phyloP scores from a whole-genome alignment of 2,797 vertebrate species.

The Silurus aristotelis region DNA sequence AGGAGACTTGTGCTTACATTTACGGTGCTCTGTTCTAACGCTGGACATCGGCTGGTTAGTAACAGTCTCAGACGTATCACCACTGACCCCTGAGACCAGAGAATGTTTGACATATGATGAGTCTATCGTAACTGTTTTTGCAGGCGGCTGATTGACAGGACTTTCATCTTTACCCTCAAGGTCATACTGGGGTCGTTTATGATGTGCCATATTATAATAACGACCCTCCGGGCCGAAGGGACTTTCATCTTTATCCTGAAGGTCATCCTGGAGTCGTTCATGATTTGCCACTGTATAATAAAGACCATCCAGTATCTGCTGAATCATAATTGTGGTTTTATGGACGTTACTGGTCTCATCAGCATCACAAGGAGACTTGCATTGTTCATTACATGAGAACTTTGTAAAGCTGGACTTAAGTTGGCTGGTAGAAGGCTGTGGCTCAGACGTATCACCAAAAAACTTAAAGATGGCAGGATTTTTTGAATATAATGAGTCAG shows the following conservation, averaged over 20 bases:
- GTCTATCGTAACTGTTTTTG: neutral
- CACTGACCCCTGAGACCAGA: neutral
- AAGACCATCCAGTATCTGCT: neutral
- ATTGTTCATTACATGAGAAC: neutral
- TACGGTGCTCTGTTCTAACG: too few relatives aligned
- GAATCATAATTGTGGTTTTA: neutral
- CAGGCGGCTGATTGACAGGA: neutral
- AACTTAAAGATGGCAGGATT: neutral
- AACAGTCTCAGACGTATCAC: too few relatives aligned
- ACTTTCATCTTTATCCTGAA: too few relatives aligned
- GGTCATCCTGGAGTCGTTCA: too few relatives aligned
- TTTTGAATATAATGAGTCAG: neutral
- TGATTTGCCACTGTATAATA: neutral
- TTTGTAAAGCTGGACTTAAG: neutral
- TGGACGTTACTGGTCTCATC: neutral
- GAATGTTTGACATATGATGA: neutral
- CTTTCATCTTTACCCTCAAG: neutral
- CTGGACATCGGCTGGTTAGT: too few relatives aligned
- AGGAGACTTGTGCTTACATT: neutral
- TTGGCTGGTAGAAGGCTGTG: neutral
- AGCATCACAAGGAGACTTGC: neutral
- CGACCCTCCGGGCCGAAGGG: neutral
- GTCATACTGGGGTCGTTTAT: neutral
- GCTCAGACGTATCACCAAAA: neutral
- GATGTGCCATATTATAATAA: too few relatives aligned